These are phyloP conservation scores for Standfussiana lucernea DNA, from an alignment of 2,888 invertebrate genomes.

Conservation along the genomic window DNA sequence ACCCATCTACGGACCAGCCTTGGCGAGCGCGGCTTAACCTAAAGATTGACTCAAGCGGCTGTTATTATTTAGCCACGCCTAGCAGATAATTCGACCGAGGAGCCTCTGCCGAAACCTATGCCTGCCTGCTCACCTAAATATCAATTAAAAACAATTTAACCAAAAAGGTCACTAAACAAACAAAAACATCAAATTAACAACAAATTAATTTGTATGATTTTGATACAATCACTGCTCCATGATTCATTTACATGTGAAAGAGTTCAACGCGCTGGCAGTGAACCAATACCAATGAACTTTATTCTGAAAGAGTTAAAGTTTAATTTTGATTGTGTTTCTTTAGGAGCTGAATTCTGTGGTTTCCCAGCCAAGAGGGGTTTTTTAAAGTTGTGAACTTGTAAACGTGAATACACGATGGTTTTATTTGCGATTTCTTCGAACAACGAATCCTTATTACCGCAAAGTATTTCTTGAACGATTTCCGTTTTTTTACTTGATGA, in stretches of 20 bases:
- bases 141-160: not conserved
- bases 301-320: constrained; percentile 1
- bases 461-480: not conserved
- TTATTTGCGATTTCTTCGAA: constrained; percentile 45
- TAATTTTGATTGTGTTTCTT: constrained; percentile 24
- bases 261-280: constrained; percentile 70
- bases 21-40: no score
- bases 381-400: constrained; percentile 23
- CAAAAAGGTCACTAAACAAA: constrained; percentile 14
- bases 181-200: constrained; percentile 20
- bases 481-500: not conserved
- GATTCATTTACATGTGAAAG: constrained; percentile 70
- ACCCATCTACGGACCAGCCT: no score
- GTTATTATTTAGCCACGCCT: no score
- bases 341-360: constrained; percentile 25
- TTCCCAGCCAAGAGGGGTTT: constrained; percentile 33
- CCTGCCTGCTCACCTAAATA: constrained; percentile 2
- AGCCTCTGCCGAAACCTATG: no score
- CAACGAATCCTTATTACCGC: constrained; percentile 20
- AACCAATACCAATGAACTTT: constrained; percentile 20
- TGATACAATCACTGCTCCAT: constrained; percentile 18
- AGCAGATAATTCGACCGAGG: no score
- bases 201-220: constrained; percentile 12
- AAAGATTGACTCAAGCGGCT: no score
- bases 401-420: constrained; percentile 7